Evolutionary conservation across 2,113 vertebrate genomes (phyloP), one percentile per base, ranked within the genome.

Genomic region (Lutjanus erythropterus): DNA sequence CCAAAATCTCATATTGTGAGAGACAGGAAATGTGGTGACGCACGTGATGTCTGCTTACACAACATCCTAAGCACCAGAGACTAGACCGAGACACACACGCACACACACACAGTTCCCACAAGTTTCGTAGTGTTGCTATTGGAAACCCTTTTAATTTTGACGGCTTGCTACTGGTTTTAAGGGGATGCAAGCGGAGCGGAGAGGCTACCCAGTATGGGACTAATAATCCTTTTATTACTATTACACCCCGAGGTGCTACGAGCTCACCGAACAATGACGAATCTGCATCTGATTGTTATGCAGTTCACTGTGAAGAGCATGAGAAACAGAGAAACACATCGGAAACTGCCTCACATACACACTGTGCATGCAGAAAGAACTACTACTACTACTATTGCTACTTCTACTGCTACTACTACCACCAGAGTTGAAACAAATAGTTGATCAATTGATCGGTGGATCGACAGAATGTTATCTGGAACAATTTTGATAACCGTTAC

Each of bases 161-260:
- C 9, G 16, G 67, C 76, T 81, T 80, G 86, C 64, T 78, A 68
- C 69, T 69, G 68, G 78, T 74, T 89, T 85, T 81, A 52, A 62
- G 46, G 70, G 68, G 75, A 84, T 86, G 64, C 61, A 52, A 87
- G 62, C 50, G 74, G 68, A 85, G 77, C 18, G 1, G 41, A 56
- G 64, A 56, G 71, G 56, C 74, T 42, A 73, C 81, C 66, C 71
- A 80, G 77, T 60, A 69, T 25, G 49, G 72, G 73, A 81, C 66
- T 85, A 83, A 91, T 90, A 86, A 85, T 85, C 16, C 39, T 86
- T 83, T 90, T 84, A 89, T 90, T 79, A 75, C 77, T 5, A 86
- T 81, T 53, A 72, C 81, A 86, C 88, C 86, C 86, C 5, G 12
- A 85, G 85, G 85, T 81, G 84, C 81, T 62, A 29, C 14, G 10